phyloP scores from a whole-genome alignment of 2,888 invertebrate species.

The Fragum sueziense region DNA sequence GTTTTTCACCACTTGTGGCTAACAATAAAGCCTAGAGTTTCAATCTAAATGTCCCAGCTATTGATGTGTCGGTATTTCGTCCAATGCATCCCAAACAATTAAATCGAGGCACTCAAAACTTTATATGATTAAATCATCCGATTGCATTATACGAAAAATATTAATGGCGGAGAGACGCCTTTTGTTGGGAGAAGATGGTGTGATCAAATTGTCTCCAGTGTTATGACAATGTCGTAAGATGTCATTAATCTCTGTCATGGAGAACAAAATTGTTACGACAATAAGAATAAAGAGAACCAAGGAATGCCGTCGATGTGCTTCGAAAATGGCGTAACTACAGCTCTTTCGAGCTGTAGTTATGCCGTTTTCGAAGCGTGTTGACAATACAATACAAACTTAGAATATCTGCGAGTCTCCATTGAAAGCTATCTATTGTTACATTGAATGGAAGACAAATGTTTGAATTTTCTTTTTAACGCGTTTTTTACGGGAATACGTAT shows the following conservation, averaged over 20 bases:
- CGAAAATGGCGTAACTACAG: too few relatives aligned
- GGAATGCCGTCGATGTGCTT: too few relatives aligned
- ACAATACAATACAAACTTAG: conserved; percentile 4
- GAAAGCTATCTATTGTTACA: conserved; percentile 16
- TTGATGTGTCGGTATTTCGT: conserved; percentile 57
- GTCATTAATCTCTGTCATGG: conserved; percentile 58
- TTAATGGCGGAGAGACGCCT: conserved; percentile 39
- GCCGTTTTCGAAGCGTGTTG: too few relatives aligned
- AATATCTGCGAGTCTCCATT: conserved; percentile 21
- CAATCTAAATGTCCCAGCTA: conserved; percentile 52
- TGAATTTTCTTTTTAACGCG: conserved; percentile 22
- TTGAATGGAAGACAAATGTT: conserved; percentile 25
- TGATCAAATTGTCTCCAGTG: conserved; percentile 58
- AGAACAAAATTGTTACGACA: conserved; percentile 60
- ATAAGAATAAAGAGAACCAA: conserved; percentile 32
- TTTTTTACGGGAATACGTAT: conserved; percentile 21
- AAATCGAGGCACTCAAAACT: conserved; percentile 60
- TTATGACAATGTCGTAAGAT: conserved; percentile 61
- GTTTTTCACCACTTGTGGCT: conserved; percentile 43
- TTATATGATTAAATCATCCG: conserved; percentile 58
- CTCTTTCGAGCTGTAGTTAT: too few relatives aligned
- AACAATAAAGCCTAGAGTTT: conserved; percentile 48
- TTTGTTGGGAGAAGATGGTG: conserved; percentile 47
- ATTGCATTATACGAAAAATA: conserved; percentile 29
- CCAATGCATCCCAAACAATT: conserved; percentile 55